Percentiles rank a stretch among this genome's conserved stretches.
Evolutionary conservation across 2,888 invertebrate genomes (phyloP).

Genomic region (Thumatha senex): DNA sequence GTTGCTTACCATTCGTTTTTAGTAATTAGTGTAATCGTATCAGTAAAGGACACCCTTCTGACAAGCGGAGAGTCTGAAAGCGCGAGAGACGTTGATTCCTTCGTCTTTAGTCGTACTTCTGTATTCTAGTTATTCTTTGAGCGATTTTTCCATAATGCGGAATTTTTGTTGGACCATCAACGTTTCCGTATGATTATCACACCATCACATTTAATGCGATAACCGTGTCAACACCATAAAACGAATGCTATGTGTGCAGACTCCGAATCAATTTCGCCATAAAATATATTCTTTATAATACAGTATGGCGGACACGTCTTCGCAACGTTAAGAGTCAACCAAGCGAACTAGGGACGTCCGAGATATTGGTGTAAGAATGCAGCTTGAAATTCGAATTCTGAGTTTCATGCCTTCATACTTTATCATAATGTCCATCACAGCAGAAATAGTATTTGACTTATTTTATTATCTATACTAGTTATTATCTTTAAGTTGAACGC

Average conservation of each 20-base stretch:
- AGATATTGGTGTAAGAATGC: slow-evolving; percentile 69
- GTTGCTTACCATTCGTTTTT: too few species aligned
- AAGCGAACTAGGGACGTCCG: slow-evolving; percentile 34
- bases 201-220: slow-evolving; percentile 12
- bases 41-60: too few species aligned
- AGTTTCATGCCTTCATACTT: slow-evolving; percentile 10
- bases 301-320: slow-evolving; percentile 67
- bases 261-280: slow-evolving; percentile 51
- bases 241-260: slow-evolving; percentile 41
- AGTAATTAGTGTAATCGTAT: too few species aligned
- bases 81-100: too few species aligned
- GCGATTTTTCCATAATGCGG: too few species aligned
- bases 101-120: too few species aligned
- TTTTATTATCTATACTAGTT: too few species aligned
- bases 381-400: slow-evolving; percentile 55
- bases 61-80: too few species aligned
- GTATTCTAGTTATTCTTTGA: too few species aligned
- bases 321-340: slow-evolving; percentile 52
- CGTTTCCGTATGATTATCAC: neutral
- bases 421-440: too few species aligned
- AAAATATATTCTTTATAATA: slow-evolving; percentile 57
- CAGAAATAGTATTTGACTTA: too few species aligned
- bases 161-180: neutral
- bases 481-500: too few species aligned
- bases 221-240: slow-evolving; percentile 39